Evolutionary conservation across 2,888 invertebrate species (phyloP).

Genomic region (Aphodius granarius): DNA sequence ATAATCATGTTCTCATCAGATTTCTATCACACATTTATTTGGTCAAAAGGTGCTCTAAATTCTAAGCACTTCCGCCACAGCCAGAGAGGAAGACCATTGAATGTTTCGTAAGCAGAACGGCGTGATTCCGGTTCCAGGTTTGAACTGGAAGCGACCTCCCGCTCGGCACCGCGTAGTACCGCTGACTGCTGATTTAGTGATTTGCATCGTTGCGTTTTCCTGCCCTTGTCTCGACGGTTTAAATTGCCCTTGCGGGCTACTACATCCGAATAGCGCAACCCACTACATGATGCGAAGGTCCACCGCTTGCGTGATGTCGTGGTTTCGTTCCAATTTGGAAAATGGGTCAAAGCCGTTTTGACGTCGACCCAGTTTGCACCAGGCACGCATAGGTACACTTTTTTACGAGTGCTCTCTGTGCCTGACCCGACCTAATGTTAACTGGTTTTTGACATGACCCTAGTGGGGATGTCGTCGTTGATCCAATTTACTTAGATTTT

Average conservation of each 20-base stretch:
- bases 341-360: background rate
- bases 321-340: background rate
- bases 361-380: background rate
- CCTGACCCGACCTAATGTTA: background rate
- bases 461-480: too few relatives aligned
- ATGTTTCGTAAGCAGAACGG: background rate
- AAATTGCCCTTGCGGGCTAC: background rate
- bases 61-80: background rate
- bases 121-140: background rate
- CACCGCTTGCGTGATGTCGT: background rate
- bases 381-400: background rate
- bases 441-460: background rate
- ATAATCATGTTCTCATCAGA: background rate
- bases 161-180: background rate
- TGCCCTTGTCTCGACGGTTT: background rate
- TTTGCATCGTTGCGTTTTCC: background rate
- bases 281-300: background rate
- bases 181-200: background rate
- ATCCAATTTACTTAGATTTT: too few relatives aligned
- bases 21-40: background rate
- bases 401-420: too few relatives aligned
- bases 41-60: background rate
- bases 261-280: background rate
- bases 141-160: background rate
- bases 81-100: background rate